Evolutionary conservation across 2,113 vertebrate species (phyloP), one percentile per base, ranked within the genome.

Genomic region (Chloebia gouldiae): DNA sequence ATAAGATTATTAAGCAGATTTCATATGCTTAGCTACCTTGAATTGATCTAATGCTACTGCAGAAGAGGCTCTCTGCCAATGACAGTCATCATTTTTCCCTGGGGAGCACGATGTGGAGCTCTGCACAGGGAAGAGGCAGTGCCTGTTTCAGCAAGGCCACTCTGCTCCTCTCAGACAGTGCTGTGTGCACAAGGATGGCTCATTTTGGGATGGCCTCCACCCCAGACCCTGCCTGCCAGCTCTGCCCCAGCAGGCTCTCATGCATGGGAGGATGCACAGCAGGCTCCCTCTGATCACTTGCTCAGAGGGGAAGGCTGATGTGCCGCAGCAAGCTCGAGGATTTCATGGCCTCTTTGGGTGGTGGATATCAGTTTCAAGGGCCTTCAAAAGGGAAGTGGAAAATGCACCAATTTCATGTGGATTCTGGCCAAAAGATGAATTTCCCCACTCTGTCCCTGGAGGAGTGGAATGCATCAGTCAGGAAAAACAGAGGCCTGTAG

Each of bases 21-120:
- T 61, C 4, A 2, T 31, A 14, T 15, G 17, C 17, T 27, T 45
- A 35, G 8, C 35, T 64, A 6, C 37, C n/a, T 73, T 28, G 44
- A 45, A 28, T 2, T 40, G 28, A 64, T 25, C 30, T 27, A 40
- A 44, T 6, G 10, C 25, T 64, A 6, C 39, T 7, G 2, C 75
- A 85, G 39, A 59, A 59, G 45, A 44, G 5, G 16, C 25, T 13
- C 22, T 40, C 19, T 49, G n/a, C 10, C 61, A 15, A 1, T 10
- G 30, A 13, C 3, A 35, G 12, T 11, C 28, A 13, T 28, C 11
- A 3, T 40, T 63, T 64, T 30, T 49, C 57, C 37, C 27, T 3
- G 3, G 44, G 18, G 23, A 85, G 31, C 3, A 1, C 0, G 0
- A 19, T 6, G 1, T 7, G 64, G 64, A 64, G 30, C n/a, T 31